Conservation (phyloP, 2,888 invertebrate species). For the Seira musarum region DNA sequence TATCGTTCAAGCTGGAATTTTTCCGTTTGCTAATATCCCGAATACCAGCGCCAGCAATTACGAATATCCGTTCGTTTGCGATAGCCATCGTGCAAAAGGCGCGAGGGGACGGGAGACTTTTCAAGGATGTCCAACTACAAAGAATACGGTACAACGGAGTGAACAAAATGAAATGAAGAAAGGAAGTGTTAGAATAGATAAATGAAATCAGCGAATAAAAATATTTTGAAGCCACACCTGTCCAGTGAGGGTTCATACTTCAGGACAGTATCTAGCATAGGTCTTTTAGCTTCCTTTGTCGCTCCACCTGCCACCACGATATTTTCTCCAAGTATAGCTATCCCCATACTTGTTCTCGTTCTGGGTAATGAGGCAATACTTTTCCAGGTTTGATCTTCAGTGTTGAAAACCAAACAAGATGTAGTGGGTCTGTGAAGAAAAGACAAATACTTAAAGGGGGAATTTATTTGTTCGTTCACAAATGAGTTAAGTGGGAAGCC, state of each 20-base stretch:
- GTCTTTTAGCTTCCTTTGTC: constrained; percentile 75
- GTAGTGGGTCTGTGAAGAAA: constrained; percentile 74
- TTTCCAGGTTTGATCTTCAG: constrained; percentile 76
- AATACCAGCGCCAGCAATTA: constrained; percentile 81
- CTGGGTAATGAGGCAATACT: constrained; percentile 77
- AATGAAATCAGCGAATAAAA: neutral
- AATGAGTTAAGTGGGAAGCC: too few species aligned
- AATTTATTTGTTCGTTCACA: too few species aligned
- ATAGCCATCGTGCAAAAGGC: constrained; percentile 71
- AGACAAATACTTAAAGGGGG: too few species aligned
- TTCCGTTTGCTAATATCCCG: constrained; percentile 58
- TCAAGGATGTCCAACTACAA: constrained; percentile 44
- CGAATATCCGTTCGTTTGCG: constrained; percentile 75
- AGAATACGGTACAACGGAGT: too few species aligned
- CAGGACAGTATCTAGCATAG: constrained; percentile 71
- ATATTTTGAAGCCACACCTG: constrained; percentile 36
- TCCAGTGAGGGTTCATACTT: constrained; percentile 36
- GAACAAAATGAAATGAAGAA: constrained; percentile 1
- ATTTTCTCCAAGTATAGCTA: constrained; percentile 77
- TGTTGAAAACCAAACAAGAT: constrained; percentile 79
- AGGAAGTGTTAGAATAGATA: neutral
- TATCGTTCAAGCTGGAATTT: constrained; percentile 73
- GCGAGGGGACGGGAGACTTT: constrained; percentile 70
- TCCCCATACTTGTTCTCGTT: constrained; percentile 78
- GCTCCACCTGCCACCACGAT: constrained; percentile 85